These are phyloP conservation scores for Phyllotis vaccarum DNA, from an alignment of 2,797 vertebrate species.

Conservation along the genomic window DNA sequence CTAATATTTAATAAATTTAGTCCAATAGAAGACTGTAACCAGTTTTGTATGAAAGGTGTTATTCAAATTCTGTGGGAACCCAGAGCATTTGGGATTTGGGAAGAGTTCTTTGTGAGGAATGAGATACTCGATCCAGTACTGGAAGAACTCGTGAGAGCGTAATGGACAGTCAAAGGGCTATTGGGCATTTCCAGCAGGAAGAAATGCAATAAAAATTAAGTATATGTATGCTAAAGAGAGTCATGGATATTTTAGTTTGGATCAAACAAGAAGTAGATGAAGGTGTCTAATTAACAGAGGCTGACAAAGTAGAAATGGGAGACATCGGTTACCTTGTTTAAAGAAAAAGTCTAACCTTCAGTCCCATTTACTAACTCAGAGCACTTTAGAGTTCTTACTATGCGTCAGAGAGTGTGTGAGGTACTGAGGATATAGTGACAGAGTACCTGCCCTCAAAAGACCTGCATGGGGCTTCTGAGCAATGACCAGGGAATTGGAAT, in stretches of 20 bases:
- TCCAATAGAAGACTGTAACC: neutral
- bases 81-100: neutral
- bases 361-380: neutral
- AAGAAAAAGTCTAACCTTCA: neutral
- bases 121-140: neutral
- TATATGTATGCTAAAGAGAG: neutral
- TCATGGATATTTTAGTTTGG: neutral
- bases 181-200: neutral
- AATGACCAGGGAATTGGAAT: neutral
- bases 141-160: neutral
- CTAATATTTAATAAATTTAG: neutral
- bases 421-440: neutral
- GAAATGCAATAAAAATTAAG: neutral
- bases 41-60: neutral
- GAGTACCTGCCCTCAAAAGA: neutral
- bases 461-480: neutral
- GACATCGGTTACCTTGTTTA: neutral
- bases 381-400: neutral
- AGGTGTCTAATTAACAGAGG: neutral
- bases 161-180: neutral
- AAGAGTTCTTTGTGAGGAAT: conserved; percentile 8
- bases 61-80: neutral
- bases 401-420: neutral
- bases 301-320: neutral
- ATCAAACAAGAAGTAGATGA: neutral